phyloP scores from a whole-genome alignment of 2,113 vertebrate genomes.

The Ellobius talpinus region DNA sequence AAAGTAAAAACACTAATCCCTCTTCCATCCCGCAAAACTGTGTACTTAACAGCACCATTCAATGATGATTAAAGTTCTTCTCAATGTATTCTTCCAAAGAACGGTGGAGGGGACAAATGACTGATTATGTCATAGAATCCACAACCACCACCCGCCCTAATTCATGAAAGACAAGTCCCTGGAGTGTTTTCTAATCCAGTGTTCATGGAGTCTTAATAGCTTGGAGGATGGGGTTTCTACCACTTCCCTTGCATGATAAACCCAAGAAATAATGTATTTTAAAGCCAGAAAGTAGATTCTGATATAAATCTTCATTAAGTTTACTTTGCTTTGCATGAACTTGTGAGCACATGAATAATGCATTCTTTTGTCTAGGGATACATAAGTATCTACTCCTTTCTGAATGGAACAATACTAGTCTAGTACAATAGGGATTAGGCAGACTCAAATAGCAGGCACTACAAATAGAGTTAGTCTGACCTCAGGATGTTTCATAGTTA shows the following conservation, averaged over 20 bases:
- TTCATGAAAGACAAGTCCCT: conserved; percentile 37
- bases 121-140: conserved; percentile 49
- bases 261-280: conserved; percentile 61
- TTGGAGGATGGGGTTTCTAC: conserved; percentile 54
- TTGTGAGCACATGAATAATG: conserved; percentile 61
- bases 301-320: conserved; percentile 70
- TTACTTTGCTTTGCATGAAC: conserved; percentile 54
- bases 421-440: background rate
- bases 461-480: background rate
- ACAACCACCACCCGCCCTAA: background rate
- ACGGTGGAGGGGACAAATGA: conserved; percentile 6
- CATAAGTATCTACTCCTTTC: conserved; percentile 36
- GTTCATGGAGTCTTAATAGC: conserved; percentile 48
- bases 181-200: background rate
- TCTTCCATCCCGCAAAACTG: background rate
- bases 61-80: conserved; percentile 18
- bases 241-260: conserved; percentile 52
- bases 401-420: background rate
- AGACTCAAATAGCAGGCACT: conserved; percentile 41
- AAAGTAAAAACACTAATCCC: background rate
- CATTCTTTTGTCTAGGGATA: conserved; percentile 53
- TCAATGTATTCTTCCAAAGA: conserved; percentile 29
- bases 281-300: conserved; percentile 59
- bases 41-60: conserved; percentile 37
- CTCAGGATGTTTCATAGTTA: conserved; percentile 3